Evolutionary conservation across 2,888 invertebrate genomes (phyloP).

Genomic region (Lepidocyrtinus sp.): DNA sequence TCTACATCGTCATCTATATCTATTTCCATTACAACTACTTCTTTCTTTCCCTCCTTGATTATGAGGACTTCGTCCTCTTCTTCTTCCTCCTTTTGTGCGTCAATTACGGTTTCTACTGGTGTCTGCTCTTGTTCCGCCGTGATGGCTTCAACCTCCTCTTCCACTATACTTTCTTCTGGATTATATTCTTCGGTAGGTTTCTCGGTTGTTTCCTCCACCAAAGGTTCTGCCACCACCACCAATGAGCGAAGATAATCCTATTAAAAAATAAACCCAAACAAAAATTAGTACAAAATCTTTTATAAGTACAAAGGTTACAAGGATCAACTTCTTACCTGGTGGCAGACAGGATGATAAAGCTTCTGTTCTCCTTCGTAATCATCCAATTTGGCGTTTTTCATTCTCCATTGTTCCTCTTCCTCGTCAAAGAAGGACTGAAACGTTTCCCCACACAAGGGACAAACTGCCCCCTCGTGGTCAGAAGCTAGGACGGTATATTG

Average conservation of each 20-base stretch:
- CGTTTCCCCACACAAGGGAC: slow-evolving; percentile 92
- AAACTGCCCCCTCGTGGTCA: slow-evolving; percentile 78
- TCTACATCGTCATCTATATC: slow-evolving; percentile 77
- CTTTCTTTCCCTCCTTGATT: slow-evolving; percentile 68
- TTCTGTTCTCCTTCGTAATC: slow-evolving; percentile 78
- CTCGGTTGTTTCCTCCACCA: slow-evolving; percentile 73
- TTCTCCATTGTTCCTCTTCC: slow-evolving; percentile 98
- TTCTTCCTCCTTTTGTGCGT: slow-evolving; percentile 39
- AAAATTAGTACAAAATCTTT: neutral
- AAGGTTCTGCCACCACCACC: slow-evolving; percentile 70
- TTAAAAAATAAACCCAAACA: neutral
- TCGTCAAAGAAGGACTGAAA: slow-evolving; percentile 98
- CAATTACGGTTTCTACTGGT: slow-evolving; percentile 38
- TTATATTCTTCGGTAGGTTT: slow-evolving; percentile 73
- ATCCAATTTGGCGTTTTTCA: slow-evolving; percentile 80
- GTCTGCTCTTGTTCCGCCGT: slow-evolving; percentile 1
- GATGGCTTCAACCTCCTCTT: slow-evolving; percentile 65
- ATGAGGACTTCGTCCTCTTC: slow-evolving; percentile 70
- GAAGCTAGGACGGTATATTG: slow-evolving; percentile 74
- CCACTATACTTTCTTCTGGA: slow-evolving; percentile 70
- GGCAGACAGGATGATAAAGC: slow-evolving; percentile 91
- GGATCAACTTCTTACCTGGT: slow-evolving; percentile 71
- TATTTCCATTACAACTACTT: slow-evolving; percentile 77
- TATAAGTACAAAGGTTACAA: neutral
- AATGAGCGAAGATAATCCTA: slow-evolving; percentile 63